Conservation (phyloP, 2,797 vertebrate species). For the Halcyon leucocephala region DNA sequence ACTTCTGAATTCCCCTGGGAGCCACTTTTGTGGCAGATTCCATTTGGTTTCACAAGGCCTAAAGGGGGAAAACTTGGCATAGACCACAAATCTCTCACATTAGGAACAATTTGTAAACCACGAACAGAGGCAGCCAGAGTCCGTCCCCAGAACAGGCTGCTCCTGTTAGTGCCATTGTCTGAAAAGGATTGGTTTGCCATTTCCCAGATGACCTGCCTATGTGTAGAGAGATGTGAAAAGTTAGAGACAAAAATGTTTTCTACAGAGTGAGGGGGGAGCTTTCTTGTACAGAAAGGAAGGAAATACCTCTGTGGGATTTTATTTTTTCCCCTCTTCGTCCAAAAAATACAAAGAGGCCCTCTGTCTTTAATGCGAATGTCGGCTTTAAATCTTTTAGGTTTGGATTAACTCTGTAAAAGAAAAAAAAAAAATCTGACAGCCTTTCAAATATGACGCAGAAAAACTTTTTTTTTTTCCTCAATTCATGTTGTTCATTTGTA, state of each 20-base stretch:
- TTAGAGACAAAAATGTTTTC: constrained; percentile 85
- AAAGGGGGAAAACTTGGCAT: constrained; percentile 75
- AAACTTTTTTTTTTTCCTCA: constrained; percentile 76
- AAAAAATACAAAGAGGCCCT: constrained; percentile 87
- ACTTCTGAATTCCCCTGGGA: constrained; percentile 73
- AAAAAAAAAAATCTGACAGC: constrained; percentile 81
- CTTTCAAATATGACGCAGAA: constrained; percentile 88
- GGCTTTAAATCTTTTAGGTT: constrained; percentile 88
- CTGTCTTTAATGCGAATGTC: constrained; percentile 84
- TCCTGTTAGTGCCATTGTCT: constrained; percentile 80
- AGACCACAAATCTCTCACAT: constrained; percentile 76
- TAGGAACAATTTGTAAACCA: constrained; percentile 79
- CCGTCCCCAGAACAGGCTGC: constrained; percentile 76
- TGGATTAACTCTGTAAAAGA: constrained; percentile 84
- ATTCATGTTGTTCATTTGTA: constrained; percentile 83
- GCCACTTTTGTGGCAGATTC: constrained; percentile 80
- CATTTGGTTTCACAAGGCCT: constrained; percentile 79
- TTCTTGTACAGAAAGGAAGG: constrained; percentile 84
- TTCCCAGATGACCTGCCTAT: constrained; percentile 83
- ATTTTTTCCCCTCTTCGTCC: constrained; percentile 79
- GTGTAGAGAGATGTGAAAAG: constrained; percentile 84
- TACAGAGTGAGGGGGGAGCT: constrained; percentile 75
- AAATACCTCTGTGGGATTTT: constrained; percentile 87
- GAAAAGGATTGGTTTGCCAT: constrained; percentile 73
- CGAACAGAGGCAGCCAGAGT: constrained; percentile 70